Conservation (phyloP, 2,113 vertebrate genomes). For the Turnix velox region DNA sequence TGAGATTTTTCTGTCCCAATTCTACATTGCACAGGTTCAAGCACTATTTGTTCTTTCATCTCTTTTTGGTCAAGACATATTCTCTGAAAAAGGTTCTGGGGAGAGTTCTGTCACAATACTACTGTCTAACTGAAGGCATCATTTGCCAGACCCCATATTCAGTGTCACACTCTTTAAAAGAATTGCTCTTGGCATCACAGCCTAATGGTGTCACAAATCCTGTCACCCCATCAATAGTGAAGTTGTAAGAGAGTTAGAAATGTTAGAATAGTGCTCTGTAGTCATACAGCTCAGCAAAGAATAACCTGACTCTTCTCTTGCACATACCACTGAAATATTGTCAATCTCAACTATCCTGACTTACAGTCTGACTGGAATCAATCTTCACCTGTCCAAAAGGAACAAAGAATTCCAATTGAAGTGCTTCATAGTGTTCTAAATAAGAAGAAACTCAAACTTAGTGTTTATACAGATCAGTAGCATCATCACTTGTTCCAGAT, state of each 20-base stretch:
- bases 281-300: neutral
- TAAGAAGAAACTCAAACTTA: neutral
- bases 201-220: constrained; percentile 42
- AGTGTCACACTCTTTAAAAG: constrained; percentile 40
- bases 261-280: neutral
- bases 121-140: constrained; percentile 33
- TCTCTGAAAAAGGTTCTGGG: constrained; percentile 25
- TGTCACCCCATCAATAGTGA: constrained; percentile 24
- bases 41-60: constrained; percentile 21
- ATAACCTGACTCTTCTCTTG: neutral
- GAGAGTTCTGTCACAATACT: constrained; percentile 38
- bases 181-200: constrained; percentile 31
- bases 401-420: neutral
- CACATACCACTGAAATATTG: constrained; percentile 1
- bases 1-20: neutral
- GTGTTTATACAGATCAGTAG: neutral
- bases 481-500: neutral
- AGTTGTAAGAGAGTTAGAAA: constrained; percentile 29
- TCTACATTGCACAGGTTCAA: neutral
- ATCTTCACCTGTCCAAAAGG: constrained; percentile 3
- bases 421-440: neutral
- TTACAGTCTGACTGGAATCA: neutral
- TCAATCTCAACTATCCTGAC: neutral
- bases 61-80: constrained; percentile 14
- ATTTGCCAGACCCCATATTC: constrained; percentile 43